Conservation (phyloP, 2,888 invertebrate genomes). For the Aethes cnicana region DNA sequence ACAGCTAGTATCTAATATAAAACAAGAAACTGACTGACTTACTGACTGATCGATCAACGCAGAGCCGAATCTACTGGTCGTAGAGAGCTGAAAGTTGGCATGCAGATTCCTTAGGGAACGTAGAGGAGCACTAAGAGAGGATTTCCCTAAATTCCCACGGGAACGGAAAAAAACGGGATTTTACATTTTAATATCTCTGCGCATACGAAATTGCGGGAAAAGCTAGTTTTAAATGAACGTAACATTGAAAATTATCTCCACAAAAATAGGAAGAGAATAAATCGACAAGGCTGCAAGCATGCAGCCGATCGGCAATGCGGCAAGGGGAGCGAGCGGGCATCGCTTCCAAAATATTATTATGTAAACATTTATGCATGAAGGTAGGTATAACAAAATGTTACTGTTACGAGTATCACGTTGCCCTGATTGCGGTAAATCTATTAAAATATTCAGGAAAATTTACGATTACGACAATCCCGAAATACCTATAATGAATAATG, state of each 20-base stretch:
- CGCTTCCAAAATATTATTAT: conserved; percentile 74
- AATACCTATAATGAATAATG: conserved; percentile 31
- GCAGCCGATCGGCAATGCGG: conserved; percentile 38
- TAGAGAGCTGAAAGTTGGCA: too few species aligned
- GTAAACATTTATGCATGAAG: conserved; percentile 78
- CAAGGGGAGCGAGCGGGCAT: conserved; percentile 51
- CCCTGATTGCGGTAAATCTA: conserved; percentile 59
- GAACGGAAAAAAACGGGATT: too few species aligned
- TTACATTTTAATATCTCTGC: too few species aligned
- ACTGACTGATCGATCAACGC: too few species aligned
- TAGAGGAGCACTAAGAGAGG: too few species aligned
- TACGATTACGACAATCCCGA: conserved; percentile 28
- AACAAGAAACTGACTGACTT: too few species aligned
- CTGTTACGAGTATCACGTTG: conserved; percentile 51
- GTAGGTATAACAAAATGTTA: conserved; percentile 74
- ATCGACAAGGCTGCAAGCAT: conserved; percentile 32
- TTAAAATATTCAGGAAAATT: conserved; percentile 46
- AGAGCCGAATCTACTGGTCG: too few species aligned
- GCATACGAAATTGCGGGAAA: too few species aligned
- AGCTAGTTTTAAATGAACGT: too few species aligned
- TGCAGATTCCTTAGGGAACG: too few species aligned
- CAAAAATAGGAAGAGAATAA: conserved; percentile 60
- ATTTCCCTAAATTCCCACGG: too few species aligned
- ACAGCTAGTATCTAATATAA: too few species aligned
- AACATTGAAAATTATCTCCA: conserved; percentile 20